Evolutionary conservation across 2,797 vertebrate genomes (phyloP).

Genomic region (Schizopygopsis malacanthus): DNA sequence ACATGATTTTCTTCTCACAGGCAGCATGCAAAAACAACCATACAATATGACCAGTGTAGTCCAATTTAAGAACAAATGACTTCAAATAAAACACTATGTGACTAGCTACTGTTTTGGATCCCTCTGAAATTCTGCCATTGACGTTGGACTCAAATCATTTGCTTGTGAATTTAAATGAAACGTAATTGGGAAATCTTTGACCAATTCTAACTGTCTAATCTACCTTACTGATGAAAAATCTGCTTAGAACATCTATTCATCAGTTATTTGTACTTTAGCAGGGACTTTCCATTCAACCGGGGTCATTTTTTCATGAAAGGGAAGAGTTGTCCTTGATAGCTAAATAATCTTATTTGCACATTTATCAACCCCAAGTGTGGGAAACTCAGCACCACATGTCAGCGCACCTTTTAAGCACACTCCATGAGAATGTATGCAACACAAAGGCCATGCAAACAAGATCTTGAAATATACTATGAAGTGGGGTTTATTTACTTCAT

Average conservation of each 20-base stretch:
- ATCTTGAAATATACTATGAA: neutral
- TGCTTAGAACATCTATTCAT: neutral
- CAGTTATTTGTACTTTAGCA: neutral
- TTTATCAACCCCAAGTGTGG: slow-evolving; percentile 17
- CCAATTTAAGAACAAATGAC: neutral
- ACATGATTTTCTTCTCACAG: neutral
- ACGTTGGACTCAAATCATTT: neutral
- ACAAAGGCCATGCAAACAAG: neutral
- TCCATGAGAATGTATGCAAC: neutral
- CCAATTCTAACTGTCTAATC: neutral
- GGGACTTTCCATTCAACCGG: neutral
- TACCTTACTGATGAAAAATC: neutral
- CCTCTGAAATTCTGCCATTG: neutral
- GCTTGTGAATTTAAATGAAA: neutral
- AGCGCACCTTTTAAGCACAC: neutral
- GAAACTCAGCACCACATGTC: neutral
- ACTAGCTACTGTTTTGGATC: neutral
- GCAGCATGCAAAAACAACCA: neutral
- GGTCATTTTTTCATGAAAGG: neutral
- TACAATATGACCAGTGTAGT: neutral
- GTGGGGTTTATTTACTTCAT: neutral
- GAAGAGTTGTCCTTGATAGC: neutral
- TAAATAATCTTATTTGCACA: slow-evolving; percentile 11
- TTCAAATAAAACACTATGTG: neutral
- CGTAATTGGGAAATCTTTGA: neutral